A percentile compares a stretch with the other conserved stretches of the same genome.
These are phyloP conservation scores for Synergus laeviventris DNA, from an alignment of 2,888 invertebrate species.

Conservation along the genomic window DNA sequence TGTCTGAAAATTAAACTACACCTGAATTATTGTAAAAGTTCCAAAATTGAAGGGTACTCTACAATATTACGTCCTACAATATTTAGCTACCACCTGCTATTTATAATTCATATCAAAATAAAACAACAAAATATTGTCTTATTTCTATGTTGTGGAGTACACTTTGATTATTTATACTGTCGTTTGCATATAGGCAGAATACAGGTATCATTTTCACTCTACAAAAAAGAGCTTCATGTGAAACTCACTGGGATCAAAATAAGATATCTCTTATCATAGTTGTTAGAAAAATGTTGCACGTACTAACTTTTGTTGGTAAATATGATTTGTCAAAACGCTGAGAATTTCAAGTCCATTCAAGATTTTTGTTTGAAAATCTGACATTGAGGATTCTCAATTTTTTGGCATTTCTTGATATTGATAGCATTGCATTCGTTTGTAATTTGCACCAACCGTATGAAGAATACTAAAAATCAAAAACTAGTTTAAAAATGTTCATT, in stretches of 20 bases:
- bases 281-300: not conserved
- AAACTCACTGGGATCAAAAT: conserved; percentile 15
- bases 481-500: too few species aligned
- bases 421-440: too few species aligned
- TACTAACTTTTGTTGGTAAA: too few species aligned
- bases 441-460: too few species aligned
- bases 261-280: not conserved
- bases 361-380: not conserved
- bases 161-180: not conserved
- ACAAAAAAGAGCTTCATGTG: conserved; percentile 51
- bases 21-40: not conserved
- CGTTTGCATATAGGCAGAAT: too few species aligned
- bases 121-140: too few species aligned
- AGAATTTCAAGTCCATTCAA: not conserved
- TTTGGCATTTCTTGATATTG: not conserved
- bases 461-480: too few species aligned
- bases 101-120: too few species aligned
- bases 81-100: too few species aligned
- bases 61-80: too few species aligned
- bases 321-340: not conserved
- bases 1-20: not conserved
- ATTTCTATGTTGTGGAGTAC: not conserved
- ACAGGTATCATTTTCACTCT: conserved; percentile 54
- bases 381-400: not conserved
- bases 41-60: not conserved